Evolutionary conservation across 2,888 invertebrate species (phyloP), one percentile per base, ranked within the genome.

Genomic region (Cephus spinipes): DNA sequence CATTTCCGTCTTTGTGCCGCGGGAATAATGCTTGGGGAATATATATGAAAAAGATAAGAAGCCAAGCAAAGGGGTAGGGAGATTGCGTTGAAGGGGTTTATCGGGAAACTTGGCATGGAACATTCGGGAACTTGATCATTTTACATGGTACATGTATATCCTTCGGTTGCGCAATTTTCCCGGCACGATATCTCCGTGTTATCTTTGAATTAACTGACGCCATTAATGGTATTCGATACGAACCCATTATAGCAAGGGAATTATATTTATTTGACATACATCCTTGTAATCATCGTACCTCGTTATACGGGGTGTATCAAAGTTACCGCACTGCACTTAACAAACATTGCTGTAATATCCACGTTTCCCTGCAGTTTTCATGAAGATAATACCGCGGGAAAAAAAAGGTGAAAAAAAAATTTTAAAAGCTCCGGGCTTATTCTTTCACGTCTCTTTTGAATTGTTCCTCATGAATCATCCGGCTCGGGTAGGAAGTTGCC

Each of bases 401-500:
- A 40, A 6, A 40, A 15, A 40, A 1, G 6, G 15, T 40, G 15
- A 4, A 69, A 30, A 69, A 69, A 69, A 30, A 23, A 69, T 30
- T 2, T 30, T 3, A 69, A 69, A 69, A 69, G 73, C 77, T 69
- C 73, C 73, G 35, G 74, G 77, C 73, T 77, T 77, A 73, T 77
- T 73, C 77, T 77, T 73, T 77, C 68, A 73, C 68, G 77, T 77
- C 77, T 69, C 77, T 73, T 77, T 77, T 77, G 77, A 74, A 74
- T 74, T 74, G 75, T 77, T 77, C 33, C 74, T 77, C 77, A 77
- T 77, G 74, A 77, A 74, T 77, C 77, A 77, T 69, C 77, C 40
- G 40, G 40, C 40, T 15, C 35, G 74, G 73, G 77, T 73, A 77
- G 77, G 77, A 77, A 73, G 77, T 73, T 77, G 77, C 73, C 77